Percentiles rank a stretch among this genome's conserved stretches.
These are phyloP conservation scores for Strongylocentrotus purpuratus DNA, from an alignment of 35 echinoderm and acorn worm species.

Conservation along the genomic window DNA sequence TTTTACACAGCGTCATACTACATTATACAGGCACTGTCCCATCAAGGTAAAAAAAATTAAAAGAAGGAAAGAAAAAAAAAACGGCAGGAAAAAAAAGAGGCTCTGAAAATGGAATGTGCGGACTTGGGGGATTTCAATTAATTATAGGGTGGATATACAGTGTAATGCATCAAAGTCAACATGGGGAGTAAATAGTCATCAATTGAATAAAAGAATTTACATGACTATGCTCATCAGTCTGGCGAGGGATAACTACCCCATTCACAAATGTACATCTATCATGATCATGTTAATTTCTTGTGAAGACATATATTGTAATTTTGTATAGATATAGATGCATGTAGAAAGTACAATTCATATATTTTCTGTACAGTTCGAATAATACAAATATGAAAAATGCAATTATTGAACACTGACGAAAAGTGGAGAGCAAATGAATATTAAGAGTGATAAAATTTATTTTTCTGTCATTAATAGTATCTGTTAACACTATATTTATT, in stretches of 20 bases:
- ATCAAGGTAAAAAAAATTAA: not conserved
- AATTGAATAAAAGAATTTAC: not conserved
- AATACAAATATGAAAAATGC: too few species aligned
- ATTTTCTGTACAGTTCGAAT: too few species aligned
- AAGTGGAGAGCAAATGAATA: too few species aligned
- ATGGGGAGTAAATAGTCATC: not conserved
- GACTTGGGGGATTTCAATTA: conserved; percentile 8
- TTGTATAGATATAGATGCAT: too few species aligned
- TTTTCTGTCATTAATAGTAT: too few species aligned
- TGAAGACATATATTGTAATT: not conserved
- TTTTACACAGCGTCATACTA: not conserved
- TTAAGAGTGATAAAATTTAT: too few species aligned
- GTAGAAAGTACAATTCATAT: too few species aligned
- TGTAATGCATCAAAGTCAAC: not conserved
- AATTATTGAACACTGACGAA: too few species aligned
- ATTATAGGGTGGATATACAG: not conserved
- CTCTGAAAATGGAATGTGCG: not conserved
- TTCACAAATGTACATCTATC: not conserved
- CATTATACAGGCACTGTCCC: not conserved
- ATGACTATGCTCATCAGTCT: not conserved
- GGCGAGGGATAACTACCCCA: not conserved
- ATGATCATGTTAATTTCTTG: not conserved
- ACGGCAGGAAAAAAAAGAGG: not conserved
- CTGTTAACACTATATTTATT: too few species aligned
- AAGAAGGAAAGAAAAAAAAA: not conserved